Conservation (phyloP, 2,113 vertebrate species). For the Eurypyga helias region DNA sequence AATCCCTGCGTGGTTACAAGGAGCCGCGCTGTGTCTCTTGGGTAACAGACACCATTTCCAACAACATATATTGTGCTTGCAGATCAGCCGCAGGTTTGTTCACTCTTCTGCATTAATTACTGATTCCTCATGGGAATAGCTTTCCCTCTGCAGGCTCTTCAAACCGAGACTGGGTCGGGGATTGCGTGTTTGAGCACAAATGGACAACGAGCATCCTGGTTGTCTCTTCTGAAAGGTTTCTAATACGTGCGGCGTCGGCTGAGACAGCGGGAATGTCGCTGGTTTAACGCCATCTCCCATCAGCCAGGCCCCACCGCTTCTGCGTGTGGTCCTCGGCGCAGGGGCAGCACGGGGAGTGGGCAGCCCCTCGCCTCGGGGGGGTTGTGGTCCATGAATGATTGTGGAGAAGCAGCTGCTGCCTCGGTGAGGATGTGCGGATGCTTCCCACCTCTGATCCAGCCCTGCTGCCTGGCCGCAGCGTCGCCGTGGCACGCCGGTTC, state of each 20-base stretch:
- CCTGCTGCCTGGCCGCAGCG: background rate
- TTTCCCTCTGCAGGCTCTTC: background rate
- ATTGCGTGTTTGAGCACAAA: background rate
- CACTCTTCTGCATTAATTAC: background rate
- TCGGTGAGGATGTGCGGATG: accelerated
- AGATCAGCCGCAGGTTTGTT: background rate
- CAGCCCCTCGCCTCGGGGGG: background rate
- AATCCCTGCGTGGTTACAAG: accelerated
- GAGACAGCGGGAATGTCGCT: background rate
- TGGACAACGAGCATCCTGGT: background rate
- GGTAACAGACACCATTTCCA: background rate
- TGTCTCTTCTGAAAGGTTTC: background rate
- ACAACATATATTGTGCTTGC: accelerated
- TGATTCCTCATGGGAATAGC: background rate
- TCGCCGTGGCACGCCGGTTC: background rate
- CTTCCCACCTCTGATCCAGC: background rate
- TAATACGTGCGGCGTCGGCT: accelerated
- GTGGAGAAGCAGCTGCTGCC: background rate
- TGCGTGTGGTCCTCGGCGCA: background rate
- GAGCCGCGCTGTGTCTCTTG: background rate
- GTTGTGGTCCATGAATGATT: accelerated
- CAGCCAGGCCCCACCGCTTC: background rate
- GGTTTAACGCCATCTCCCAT: accelerated
- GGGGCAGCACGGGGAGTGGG: background rate
- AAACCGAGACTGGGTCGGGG: accelerated